Conservation (phyloP, 2,888 invertebrate species). For the Perizoma affinitatum region DNA sequence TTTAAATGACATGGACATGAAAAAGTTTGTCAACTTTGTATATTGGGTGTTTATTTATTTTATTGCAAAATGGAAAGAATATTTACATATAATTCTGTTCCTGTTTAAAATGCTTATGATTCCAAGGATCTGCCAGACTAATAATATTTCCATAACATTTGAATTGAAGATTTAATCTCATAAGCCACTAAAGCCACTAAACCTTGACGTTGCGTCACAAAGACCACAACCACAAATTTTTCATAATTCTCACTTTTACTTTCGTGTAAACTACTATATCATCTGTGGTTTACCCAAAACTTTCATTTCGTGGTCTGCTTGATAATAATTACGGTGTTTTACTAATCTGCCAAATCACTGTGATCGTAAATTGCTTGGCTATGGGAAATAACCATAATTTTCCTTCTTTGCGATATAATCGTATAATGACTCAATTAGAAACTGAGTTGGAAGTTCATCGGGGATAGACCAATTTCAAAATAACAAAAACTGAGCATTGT, state of each 20-base stretch:
- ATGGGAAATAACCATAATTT: slow-evolving; percentile 35
- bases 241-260: slow-evolving; percentile 31
- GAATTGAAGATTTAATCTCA: slow-evolving; percentile 19
- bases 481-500: not conserved
- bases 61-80: no score
- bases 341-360: slow-evolving; percentile 34
- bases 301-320: slow-evolving; percentile 54
- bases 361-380: slow-evolving; percentile 29
- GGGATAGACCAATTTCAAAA: slow-evolving; percentile 2
- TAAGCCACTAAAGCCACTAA: slow-evolving; percentile 24
- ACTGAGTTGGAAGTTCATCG: slow-evolving; percentile 26
- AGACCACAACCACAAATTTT: slow-evolving; percentile 19
- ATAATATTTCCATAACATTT: slow-evolving; percentile 17
- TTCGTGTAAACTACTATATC: slow-evolving; percentile 32
- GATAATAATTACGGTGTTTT: slow-evolving; percentile 40
- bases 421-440: slow-evolving; percentile 38
- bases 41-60: no score
- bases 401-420: slow-evolving; percentile 34
- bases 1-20: no score
- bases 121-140: not conserved
- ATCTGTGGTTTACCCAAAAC: slow-evolving; percentile 73
- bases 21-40: no score
- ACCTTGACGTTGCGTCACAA: slow-evolving; percentile 17
- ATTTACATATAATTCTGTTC: no score
- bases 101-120: no score